These are phyloP conservation scores for Lasiommata megera DNA, from an alignment of 2,888 invertebrate genomes.

Conservation along the genomic window DNA sequence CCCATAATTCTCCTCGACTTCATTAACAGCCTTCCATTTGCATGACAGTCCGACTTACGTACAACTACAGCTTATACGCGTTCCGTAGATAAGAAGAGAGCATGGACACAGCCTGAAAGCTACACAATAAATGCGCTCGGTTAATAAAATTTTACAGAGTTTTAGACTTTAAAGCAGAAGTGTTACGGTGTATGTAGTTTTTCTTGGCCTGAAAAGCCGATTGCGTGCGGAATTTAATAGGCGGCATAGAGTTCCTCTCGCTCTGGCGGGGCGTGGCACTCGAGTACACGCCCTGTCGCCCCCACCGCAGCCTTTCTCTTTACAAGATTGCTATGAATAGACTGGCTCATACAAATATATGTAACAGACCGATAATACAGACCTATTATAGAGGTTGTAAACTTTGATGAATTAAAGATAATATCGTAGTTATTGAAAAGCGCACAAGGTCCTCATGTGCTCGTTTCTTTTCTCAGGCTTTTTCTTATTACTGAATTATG, in stretches of 20 bases:
- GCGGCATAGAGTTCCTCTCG: slow-evolving; percentile 62
- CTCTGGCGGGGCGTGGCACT: slow-evolving; percentile 67
- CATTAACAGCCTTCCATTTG: slow-evolving; percentile 81
- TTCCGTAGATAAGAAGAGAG: slow-evolving; percentile 49
- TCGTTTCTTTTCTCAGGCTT: background rate
- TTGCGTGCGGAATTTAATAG: slow-evolving; percentile 52
- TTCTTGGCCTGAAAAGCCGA: slow-evolving; percentile 39
- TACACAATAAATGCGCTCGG: slow-evolving; percentile 21
- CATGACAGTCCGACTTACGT: slow-evolving; percentile 65
- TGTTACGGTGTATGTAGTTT: slow-evolving; percentile 31
- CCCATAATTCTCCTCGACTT: slow-evolving; percentile 78
- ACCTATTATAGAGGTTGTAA: slow-evolving; percentile 13
- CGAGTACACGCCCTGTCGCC: slow-evolving; percentile 56
- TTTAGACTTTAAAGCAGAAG: slow-evolving; percentile 44
- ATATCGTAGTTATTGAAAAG: slow-evolving; percentile 8
- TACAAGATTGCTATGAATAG: slow-evolving; percentile 34
- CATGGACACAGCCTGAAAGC: slow-evolving; percentile 49
- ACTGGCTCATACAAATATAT: slow-evolving; percentile 27
- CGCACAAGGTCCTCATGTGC: background rate
- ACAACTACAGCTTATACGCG: slow-evolving; percentile 57
- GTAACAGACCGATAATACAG: slow-evolving; percentile 16
- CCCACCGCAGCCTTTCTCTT: slow-evolving; percentile 38
- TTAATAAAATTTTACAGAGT: slow-evolving; percentile 32
- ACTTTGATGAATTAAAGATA: slow-evolving; percentile 11
- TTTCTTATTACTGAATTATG: background rate